These are phyloP conservation scores for Pomacea canaliculata DNA, from an alignment of 2,888 invertebrate species.

Conservation along the genomic window DNA sequence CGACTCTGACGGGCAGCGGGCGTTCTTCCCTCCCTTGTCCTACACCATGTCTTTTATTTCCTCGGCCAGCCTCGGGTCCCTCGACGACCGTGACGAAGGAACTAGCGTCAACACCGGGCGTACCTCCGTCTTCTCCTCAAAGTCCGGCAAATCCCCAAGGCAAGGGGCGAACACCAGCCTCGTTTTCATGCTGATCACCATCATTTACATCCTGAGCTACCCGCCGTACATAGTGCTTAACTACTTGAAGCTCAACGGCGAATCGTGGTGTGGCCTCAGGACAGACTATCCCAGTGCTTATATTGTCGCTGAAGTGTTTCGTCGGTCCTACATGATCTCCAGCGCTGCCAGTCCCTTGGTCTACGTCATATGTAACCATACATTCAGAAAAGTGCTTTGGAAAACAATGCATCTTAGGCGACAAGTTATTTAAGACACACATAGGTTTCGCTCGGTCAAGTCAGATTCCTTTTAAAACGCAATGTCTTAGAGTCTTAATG, in stretches of 20 bases:
- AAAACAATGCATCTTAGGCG: constrained; percentile 8
- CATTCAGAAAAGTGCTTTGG: constrained; percentile 6
- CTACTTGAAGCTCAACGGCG: neutral
- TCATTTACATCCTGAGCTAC: constrained; percentile 17
- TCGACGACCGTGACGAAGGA: neutral
- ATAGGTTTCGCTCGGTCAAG: neutral
- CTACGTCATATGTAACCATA: constrained; percentile 11
- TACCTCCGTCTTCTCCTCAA: neutral
- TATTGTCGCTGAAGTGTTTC: neutral
- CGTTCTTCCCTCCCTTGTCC: constrained; percentile 6
- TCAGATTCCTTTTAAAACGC: neutral
- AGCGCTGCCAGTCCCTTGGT: constrained; percentile 14
- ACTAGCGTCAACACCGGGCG: no score
- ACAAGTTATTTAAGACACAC: neutral
- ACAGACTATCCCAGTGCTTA: neutral
- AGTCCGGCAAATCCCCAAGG: constrained; percentile 8
- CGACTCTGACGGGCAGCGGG: neutral
- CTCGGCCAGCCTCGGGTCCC: neutral
- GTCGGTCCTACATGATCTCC: constrained; percentile 9
- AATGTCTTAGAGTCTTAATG: no score
- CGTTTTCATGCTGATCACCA: constrained; percentile 7
- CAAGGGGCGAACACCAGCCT: constrained; percentile 3
- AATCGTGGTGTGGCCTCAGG: no score
- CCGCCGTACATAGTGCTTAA: neutral
- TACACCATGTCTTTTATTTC: neutral